These are phyloP conservation scores for Panagrolaimus sp. DNA, from an alignment of 1,140 invertebrate genomes.

Conservation along the genomic window DNA sequence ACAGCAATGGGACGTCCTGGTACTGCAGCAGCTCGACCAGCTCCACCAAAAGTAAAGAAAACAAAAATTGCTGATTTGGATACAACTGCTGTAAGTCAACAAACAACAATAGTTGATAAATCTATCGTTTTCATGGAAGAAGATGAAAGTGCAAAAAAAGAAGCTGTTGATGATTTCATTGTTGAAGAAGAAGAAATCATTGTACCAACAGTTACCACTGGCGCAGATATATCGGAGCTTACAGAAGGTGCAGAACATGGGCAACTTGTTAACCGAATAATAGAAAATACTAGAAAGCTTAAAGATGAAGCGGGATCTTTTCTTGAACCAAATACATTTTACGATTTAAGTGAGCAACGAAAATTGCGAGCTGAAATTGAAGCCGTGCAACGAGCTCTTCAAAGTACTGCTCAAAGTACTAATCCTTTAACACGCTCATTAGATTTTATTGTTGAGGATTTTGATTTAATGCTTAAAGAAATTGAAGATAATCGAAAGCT, in stretches of 20 bases:
- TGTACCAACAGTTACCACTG: constrained; percentile 9
- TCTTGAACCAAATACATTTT: constrained; percentile 2
- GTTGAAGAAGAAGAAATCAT: constrained; percentile 37
- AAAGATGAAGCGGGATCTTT: constrained; percentile 22
- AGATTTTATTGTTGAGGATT: constrained; percentile 42
- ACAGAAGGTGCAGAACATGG: constrained; percentile 29
- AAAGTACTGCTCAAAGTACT: constrained; percentile 30
- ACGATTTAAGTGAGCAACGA: constrained; percentile 28
- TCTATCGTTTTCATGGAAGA: constrained; percentile 34
- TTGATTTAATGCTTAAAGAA: constrained; percentile 41
- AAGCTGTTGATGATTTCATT: constrained; percentile 27
- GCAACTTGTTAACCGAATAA: constrained; percentile 38
- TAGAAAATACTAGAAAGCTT: constrained; percentile 39
- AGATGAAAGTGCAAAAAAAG: constrained; percentile 17
- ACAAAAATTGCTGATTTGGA: constrained; percentile 33
- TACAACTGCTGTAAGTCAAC: constrained; percentile 20
- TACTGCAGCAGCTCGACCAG: constrained; percentile 34
- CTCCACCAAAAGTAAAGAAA: constrained; percentile 44
- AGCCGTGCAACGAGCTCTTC: constrained; percentile 30
- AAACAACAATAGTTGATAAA: constrained; percentile 27
- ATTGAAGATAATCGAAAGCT: constrained; percentile 35
- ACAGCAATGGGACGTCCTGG: constrained; percentile 42
- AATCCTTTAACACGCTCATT: constrained; percentile 39
- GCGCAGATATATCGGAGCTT: constrained; percentile 25
- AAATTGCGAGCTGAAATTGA: constrained; percentile 34